These are phyloP conservation scores for Xanthorhoe designata DNA, from an alignment of 2,888 invertebrate genomes.

Conservation along the genomic window DNA sequence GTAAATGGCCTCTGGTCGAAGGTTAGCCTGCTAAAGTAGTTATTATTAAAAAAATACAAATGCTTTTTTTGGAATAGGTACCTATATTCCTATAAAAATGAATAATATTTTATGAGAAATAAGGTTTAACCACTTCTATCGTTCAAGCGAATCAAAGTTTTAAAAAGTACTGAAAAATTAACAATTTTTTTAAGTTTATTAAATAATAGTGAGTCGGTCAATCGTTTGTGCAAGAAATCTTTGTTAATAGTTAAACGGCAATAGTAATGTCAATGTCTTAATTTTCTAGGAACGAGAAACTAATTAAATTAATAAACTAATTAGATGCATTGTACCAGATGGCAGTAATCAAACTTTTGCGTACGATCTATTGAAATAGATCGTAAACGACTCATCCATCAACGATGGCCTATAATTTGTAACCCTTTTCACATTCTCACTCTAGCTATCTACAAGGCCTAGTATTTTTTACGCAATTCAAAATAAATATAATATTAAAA, in stretches of 20 bases:
- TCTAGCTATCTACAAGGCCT: neutral
- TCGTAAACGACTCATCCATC: constrained; percentile 5
- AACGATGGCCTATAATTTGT: constrained; percentile 6
- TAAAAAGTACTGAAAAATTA: neutral
- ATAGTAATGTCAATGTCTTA: neutral
- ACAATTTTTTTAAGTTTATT: too few relatives aligned
- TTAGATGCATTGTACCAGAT: constrained; percentile 19
- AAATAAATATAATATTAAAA: too few relatives aligned
- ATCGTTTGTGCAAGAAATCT: too few relatives aligned
- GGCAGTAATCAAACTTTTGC: constrained; percentile 13
- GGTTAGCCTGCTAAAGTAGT: constrained; percentile 16
- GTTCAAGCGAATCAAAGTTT: neutral
- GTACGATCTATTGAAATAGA: constrained; percentile 18
- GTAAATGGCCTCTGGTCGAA: constrained; percentile 32
- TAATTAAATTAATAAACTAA: constrained; percentile 3
- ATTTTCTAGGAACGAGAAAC: neutral
- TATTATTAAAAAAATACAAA: neutral
- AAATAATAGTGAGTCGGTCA: too few relatives aligned
- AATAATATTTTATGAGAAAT: neutral
- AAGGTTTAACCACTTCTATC: neutral
- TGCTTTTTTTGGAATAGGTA: neutral
- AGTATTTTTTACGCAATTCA: neutral
- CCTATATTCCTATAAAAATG: neutral
- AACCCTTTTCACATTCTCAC: neutral
- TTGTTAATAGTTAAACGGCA: too few relatives aligned